Conservation (phyloP, 2,888 invertebrate species). For the Myathropa florea region DNA sequence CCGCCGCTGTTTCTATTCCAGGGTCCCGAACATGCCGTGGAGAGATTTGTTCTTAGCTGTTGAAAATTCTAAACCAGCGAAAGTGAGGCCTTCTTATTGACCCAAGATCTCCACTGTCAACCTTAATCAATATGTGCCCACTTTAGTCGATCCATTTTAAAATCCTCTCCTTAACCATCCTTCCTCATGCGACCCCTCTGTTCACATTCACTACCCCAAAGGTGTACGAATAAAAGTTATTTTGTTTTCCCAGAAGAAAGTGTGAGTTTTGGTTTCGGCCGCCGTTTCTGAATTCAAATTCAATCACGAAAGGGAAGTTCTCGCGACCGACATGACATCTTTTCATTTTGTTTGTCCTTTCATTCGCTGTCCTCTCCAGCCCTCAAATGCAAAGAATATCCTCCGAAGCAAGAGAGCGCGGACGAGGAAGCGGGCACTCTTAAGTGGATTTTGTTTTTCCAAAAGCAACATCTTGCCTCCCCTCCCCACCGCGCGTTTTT, state of each 20-base stretch:
- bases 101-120: no score
- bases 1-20: no score
- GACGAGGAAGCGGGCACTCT: conserved; percentile 40
- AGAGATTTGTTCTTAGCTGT: no score
- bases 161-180: not conserved
- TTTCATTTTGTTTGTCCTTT: conserved; percentile 56
- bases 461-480: not conserved
- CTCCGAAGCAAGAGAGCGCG: conserved; percentile 14
- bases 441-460: conserved; percentile 67
- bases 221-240: conserved; percentile 10
- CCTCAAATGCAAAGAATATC: conserved; percentile 21
- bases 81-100: no score
- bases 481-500: conserved; percentile 3
- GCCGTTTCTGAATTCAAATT: conserved; percentile 58
- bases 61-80: no score
- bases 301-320: conserved; percentile 54
- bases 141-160: no score
- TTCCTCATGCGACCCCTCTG: conserved; percentile 7
- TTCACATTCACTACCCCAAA: not conserved
- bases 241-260: not conserved
- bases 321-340: conserved; percentile 48
- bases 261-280: conserved; percentile 37
- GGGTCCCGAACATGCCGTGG: no score
- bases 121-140: no score
- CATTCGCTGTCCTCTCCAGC: conserved; percentile 25